These are phyloP conservation scores for Paraescarpia echinospica DNA, from an alignment of 1,140 invertebrate genomes.

Conservation along the genomic window DNA sequence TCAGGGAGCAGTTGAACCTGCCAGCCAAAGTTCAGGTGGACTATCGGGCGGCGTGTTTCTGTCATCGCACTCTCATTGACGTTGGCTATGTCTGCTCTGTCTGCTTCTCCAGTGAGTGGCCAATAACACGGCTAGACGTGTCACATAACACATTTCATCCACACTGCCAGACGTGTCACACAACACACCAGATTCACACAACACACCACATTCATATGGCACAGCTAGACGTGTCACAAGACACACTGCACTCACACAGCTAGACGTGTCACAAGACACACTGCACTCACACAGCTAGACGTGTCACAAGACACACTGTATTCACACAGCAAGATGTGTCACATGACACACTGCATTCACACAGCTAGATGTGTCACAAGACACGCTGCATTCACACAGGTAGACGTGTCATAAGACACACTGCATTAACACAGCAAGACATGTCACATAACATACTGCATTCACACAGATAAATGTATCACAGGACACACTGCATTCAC, in stretches of 20 bases:
- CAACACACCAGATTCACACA: too few relatives aligned
- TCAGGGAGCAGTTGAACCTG: conserved; percentile 80
- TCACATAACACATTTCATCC: neutral
- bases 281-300: neutral
- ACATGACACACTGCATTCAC: conserved; percentile 6
- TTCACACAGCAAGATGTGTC: neutral
- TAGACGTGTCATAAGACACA: neutral
- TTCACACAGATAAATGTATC: too few relatives aligned
- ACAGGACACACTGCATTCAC: too few relatives aligned
- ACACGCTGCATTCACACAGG: neutral
- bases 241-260: neutral
- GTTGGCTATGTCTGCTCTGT: conserved; percentile 97
- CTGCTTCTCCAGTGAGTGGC: conserved; percentile 84
- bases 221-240: neutral
- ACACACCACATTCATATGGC: too few relatives aligned
- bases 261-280: neutral
- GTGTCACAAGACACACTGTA: conserved; percentile 8
- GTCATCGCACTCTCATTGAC: conserved; percentile 93
- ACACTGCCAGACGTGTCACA: too few relatives aligned
- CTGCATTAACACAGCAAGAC: neutral
- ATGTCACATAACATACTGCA: conserved; percentile 7
- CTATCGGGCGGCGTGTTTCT: conserved; percentile 96
- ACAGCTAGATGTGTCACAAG: neutral
- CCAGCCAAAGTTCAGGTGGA: conserved; percentile 90
- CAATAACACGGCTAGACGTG: neutral